A percentile compares a stretch with the other conserved stretches of the same genome.
These are phyloP conservation scores for Formica selysi DNA, from an alignment of 1,140 invertebrate species.

Conservation along the genomic window DNA sequence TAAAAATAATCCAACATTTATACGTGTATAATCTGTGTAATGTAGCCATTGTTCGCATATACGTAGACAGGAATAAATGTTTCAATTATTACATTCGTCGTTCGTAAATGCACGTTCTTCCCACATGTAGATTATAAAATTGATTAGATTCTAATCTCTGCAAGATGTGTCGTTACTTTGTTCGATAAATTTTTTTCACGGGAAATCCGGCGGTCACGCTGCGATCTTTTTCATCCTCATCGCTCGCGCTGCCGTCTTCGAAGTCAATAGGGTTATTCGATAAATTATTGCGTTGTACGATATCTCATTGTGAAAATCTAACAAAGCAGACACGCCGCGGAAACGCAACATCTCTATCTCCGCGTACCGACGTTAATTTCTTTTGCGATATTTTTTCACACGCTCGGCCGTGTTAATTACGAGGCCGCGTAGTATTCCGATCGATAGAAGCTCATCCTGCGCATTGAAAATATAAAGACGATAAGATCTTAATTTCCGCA, in stretches of 20 bases:
- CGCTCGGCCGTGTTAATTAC: constrained; percentile 47
- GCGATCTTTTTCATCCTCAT: constrained; percentile 8
- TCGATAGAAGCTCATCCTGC: constrained; percentile 43
- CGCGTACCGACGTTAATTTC: constrained; percentile 50
- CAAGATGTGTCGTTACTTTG: constrained; percentile 14
- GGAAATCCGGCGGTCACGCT: constrained; percentile 28
- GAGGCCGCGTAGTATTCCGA: constrained; percentile 20
- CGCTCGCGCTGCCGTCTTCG: neutral
- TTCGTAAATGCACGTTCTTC: neutral
- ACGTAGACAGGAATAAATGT: constrained; percentile 10
- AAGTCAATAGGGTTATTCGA: constrained; percentile 53
- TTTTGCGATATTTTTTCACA: constrained; percentile 51
- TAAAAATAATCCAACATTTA: too few species aligned
- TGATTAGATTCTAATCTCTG: constrained; percentile 35
- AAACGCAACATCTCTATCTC: constrained; percentile 47
- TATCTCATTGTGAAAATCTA: constrained; percentile 49
- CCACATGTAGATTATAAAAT: neutral
- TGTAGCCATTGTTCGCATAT: neutral
- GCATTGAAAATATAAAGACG: constrained; percentile 35
- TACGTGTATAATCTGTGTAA: neutral
- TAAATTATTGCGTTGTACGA: constrained; percentile 40
- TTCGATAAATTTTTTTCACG: constrained; percentile 5
- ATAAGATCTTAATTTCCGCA: constrained; percentile 54
- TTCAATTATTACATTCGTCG: constrained; percentile 42
- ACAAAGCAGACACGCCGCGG: constrained; percentile 14